Conservation (phyloP, 1,140 invertebrate genomes). For the Zaprionus camerounensis region DNA sequence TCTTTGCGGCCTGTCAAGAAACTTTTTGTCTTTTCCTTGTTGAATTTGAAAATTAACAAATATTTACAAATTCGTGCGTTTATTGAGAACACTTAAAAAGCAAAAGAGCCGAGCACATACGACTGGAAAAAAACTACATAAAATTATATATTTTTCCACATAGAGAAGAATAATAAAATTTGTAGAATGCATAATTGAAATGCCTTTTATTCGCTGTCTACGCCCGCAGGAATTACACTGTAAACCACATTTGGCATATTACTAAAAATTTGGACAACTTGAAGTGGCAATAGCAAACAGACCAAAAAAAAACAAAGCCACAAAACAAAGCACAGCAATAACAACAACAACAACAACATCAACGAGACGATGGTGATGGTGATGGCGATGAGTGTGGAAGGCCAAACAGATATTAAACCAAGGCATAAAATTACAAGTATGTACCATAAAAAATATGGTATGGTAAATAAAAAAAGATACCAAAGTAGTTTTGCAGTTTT, state of each 20-base stretch:
- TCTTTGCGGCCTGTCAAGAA: not conserved
- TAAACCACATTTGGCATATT: conserved; percentile 33
- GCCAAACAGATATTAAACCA: conserved; percentile 51
- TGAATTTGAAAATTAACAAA: not conserved
- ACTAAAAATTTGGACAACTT: conserved; percentile 45
- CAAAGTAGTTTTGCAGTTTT: conserved; percentile 33
- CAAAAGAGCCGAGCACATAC: not conserved
- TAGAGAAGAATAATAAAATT: not conserved
- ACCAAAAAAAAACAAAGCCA: conserved; percentile 21
- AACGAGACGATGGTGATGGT: too few species aligned
- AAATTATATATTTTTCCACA: not conserved
- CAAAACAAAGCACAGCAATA: conserved; percentile 18
- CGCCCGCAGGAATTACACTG: not conserved
- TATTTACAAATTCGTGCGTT: conserved; percentile 1
- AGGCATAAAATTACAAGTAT: conserved; percentile 56
- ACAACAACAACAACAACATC: too few species aligned
- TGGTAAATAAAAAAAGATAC: conserved; percentile 25
- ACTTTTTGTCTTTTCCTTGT: not conserved
- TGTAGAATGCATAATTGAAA: conserved; percentile 5
- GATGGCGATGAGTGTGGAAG: conserved; percentile 4
- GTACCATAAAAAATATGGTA: conserved; percentile 20
- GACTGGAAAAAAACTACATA: not conserved
- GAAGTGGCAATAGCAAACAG: conserved; percentile 14
- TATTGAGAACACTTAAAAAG: not conserved
- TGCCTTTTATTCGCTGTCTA: not conserved